Conservation (phyloP, 2,888 invertebrate genomes). For the Opisthograptis luteolata region DNA sequence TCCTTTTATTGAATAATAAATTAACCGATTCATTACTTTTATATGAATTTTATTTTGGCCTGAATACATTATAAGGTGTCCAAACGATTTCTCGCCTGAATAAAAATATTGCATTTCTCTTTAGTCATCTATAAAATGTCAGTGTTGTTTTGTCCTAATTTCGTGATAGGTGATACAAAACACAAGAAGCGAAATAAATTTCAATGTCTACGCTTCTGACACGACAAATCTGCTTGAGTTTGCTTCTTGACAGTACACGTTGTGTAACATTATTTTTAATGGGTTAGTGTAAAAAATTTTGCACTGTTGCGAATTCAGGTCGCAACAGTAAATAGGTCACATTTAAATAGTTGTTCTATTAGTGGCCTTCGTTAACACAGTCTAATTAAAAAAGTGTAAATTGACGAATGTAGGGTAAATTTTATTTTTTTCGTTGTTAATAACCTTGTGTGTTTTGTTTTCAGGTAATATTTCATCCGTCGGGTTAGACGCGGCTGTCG, state of each 20-base stretch:
- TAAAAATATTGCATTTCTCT: slow-evolving; percentile 26
- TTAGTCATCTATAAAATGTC: slow-evolving; percentile 29
- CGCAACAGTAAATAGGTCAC: slow-evolving; percentile 74
- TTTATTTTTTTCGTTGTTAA: slow-evolving; percentile 45
- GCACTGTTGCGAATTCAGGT: slow-evolving; percentile 76
- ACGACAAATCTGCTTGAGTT: slow-evolving; percentile 59
- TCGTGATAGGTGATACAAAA: slow-evolving; percentile 52
- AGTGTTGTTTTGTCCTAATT: slow-evolving; percentile 34
- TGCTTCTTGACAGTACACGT: slow-evolving; percentile 69
- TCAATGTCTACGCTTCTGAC: slow-evolving; percentile 60
- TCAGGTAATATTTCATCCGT: slow-evolving; percentile 66
- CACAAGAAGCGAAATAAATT: slow-evolving; percentile 57
- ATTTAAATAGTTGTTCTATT: slow-evolving; percentile 71
- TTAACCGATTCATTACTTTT: slow-evolving; percentile 25
- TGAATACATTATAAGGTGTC: slow-evolving; percentile 22
- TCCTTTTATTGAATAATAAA: slow-evolving; percentile 25
- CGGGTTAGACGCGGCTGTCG: slow-evolving; percentile 29
- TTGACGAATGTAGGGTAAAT: slow-evolving; percentile 51
- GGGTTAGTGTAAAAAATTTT: slow-evolving; percentile 58
- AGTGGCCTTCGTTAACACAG: slow-evolving; percentile 71
- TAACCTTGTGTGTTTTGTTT: slow-evolving; percentile 64
- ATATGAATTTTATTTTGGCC: slow-evolving; percentile 22
- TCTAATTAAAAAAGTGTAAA: slow-evolving; percentile 69
- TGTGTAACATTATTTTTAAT: slow-evolving; percentile 74
- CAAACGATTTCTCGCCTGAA: slow-evolving; percentile 24